Evolutionary conservation across 2,888 invertebrate genomes (phyloP), one percentile per base, ranked within the genome.

Genomic region (Graphium colonna): DNA sequence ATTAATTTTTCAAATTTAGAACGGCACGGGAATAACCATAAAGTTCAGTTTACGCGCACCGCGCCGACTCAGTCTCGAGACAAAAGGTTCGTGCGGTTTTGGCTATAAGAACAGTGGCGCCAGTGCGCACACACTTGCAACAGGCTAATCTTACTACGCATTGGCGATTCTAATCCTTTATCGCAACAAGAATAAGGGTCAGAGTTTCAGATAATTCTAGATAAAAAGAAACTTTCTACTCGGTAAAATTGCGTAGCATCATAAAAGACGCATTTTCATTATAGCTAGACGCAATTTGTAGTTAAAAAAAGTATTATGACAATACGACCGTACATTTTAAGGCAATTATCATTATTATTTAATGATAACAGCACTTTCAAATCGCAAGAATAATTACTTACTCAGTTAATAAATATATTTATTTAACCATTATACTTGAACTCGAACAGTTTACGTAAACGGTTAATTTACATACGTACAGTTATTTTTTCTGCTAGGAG

Each of bases 151-250:
- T 18, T 31, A 38, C 18, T 45, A 45, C 51, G 49, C 40, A 40
- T 51, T 51, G 45, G 28, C 12, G 13, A 13, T 40, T 40, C 51
- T 45, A 28, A 45, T 51, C 51, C 17, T 44, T 44, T 51, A 51
- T 28, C 26, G 26, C 26, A 39, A 41, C 43, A 17, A 44, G 28
- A 31, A 28, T 17, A 18, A 41, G 5, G 41, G 2, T 10, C 36
- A 13, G 9, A 33, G 33, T 10, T n/a, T 21, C 3, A 33, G 9
- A 33, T 33, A 33, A 33, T n/a, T 10, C 33, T 33, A 33, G 10
- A 33, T 9, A 5, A 5, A 33, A 33, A 9, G 2, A n/a, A 36
- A n/a, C 12, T 36, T 36, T 36, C 36, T 36, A 36, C n/a, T 12
- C 12, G 36, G 12, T 33, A n/a, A 12, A 36, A 36, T 12, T 36